Conservation (phyloP, 2,888 invertebrate species). For the Anarsia innoxiella region DNA sequence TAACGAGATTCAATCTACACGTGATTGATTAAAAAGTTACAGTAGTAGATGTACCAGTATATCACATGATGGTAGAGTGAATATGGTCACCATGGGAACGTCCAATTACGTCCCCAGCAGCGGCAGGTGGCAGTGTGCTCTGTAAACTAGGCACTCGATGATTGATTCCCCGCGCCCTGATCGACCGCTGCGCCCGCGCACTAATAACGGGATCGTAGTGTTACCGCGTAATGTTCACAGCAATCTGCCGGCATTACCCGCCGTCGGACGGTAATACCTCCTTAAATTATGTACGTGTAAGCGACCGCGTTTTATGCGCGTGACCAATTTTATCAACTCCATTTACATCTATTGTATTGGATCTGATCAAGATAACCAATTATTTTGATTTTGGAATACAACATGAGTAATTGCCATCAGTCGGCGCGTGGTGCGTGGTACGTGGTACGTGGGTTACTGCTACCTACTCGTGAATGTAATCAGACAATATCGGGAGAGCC, state of each 20-base stretch:
- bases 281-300: conserved; percentile 8
- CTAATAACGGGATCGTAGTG: conserved; percentile 12
- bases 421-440: background rate
- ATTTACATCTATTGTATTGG: conserved; percentile 11
- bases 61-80: no score
- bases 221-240: conserved; percentile 13
- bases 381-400: conserved; percentile 8
- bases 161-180: background rate
- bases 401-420: conserved; percentile 1
- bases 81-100: no score
- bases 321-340: conserved; percentile 10
- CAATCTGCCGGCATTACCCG: conserved; percentile 5
- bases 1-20: no score
- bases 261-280: conserved; percentile 5
- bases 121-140: background rate
- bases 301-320: conserved; percentile 10
- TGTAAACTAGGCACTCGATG: background rate
- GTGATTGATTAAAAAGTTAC: no score
- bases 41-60: no score
- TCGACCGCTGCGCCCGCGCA: background rate
- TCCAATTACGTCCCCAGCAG: no score
- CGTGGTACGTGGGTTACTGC: no score
- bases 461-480: no score
- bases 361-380: conserved; percentile 8
- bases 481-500: no score